A percentile compares a stretch with the other conserved stretches of the same genome.
Conservation (phyloP, 2,888 invertebrate genomes). For the Abrostola tripartita region DNA sequence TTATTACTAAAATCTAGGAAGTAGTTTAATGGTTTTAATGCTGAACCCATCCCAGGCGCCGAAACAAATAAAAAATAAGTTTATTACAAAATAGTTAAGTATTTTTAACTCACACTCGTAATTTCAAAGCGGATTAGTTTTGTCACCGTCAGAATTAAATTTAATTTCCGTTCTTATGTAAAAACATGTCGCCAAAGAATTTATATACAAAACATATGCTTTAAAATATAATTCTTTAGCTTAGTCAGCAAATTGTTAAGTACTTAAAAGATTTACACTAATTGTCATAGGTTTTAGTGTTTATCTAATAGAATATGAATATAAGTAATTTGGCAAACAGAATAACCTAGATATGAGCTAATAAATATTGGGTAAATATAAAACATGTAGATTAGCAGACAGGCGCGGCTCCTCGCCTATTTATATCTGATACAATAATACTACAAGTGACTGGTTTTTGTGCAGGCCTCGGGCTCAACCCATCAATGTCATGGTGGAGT, state of each 20-base stretch:
- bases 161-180: constrained; percentile 59
- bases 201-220: constrained; percentile 62
- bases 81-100: constrained; percentile 28
- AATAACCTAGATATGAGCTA: constrained; percentile 14
- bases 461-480: constrained; percentile 50
- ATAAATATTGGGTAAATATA: constrained; percentile 18
- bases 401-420: constrained; percentile 11
- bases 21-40: constrained; percentile 20
- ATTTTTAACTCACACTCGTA: constrained; percentile 56
- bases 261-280: constrained; percentile 20
- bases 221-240: constrained; percentile 45
- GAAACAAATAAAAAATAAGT: constrained; percentile 32
- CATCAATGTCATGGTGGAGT: constrained; percentile 81
- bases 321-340: constrained; percentile 31
- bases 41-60: constrained; percentile 39
- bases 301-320: constrained; percentile 24
- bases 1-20: constrained; percentile 34
- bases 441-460: constrained; percentile 45
- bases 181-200: constrained; percentile 63
- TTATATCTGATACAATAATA: constrained; percentile 30
- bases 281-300: constrained; percentile 23
- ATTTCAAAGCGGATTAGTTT: constrained; percentile 51
- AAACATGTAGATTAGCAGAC: constrained; percentile 19
- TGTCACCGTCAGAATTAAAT: constrained; percentile 56
- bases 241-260: constrained; percentile 15